These are phyloP conservation scores for Pelagia noctiluca DNA, from an alignment of 30 jellyfish, hydroid and myxozoan species.

Conservation along the genomic window DNA sequence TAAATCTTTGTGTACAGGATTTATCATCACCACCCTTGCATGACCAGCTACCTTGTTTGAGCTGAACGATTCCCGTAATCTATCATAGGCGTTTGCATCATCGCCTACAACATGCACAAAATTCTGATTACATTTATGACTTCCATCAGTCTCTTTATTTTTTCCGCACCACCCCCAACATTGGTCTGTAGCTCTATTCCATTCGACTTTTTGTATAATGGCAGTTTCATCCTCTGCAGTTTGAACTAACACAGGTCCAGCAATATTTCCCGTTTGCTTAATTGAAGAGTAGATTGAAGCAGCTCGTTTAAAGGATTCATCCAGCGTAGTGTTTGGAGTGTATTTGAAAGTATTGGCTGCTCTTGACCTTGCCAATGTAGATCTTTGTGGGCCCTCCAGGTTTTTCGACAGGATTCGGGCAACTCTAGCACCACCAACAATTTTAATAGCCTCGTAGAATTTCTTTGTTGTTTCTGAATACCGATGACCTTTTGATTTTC, in stretches of 20 bases:
- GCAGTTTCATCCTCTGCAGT: slow-evolving; percentile 19
- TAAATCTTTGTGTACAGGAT: slow-evolving; percentile 34
- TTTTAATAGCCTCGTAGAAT: not conserved
- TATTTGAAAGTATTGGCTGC: not conserved
- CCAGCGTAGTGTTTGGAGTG: slow-evolving; percentile 19
- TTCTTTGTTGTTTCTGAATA: not conserved
- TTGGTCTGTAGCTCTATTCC: not conserved
- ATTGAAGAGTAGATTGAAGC: slow-evolving; percentile 13
- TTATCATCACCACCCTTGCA: slow-evolving; percentile 39
- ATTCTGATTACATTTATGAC: slow-evolving; percentile 16
- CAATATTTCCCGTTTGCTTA: not conserved
- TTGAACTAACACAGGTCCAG: slow-evolving; percentile 18
- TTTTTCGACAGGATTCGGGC: too few relatives aligned
- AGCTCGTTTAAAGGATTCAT: slow-evolving; percentile 13
- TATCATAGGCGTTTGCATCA: slow-evolving; percentile 27
- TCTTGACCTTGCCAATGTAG: not conserved
- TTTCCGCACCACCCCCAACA: slow-evolving; percentile 58
- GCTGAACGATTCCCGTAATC: slow-evolving; percentile 23
- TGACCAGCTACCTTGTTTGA: slow-evolving; percentile 18
- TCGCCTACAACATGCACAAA: slow-evolving; percentile 26
- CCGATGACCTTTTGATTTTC: not conserved
- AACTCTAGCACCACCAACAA: not conserved
- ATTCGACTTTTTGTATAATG: slow-evolving; percentile 29
- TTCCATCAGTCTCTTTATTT: slow-evolving; percentile 5
- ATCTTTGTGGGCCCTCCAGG: slow-evolving; percentile 5